Percentiles rank a stretch among this genome's conserved stretches.
phyloP scores from a whole-genome alignment of 2,888 invertebrate genomes.

The Acheta domesticus region DNA sequence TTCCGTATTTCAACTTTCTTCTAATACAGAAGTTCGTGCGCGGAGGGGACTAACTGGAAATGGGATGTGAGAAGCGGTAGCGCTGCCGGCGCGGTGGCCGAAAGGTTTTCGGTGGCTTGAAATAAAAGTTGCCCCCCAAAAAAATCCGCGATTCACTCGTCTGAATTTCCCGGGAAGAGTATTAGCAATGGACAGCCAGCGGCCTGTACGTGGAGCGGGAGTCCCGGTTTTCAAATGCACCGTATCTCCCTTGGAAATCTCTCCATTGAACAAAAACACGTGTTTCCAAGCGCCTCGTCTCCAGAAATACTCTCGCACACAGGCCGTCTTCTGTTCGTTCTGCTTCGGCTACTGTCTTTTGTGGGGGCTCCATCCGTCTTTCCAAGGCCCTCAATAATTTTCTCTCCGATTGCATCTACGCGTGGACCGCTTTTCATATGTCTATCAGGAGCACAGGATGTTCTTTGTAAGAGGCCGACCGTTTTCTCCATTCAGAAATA shows the following conservation, averaged over 20 bases:
- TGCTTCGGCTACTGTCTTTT: background rate
- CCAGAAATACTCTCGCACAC: background rate
- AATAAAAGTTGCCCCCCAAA: no score
- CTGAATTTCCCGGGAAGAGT: no score
- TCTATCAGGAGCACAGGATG: background rate
- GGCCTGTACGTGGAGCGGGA: no score
- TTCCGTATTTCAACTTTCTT: background rate
- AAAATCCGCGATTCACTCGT: no score
- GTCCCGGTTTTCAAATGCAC: background rate
- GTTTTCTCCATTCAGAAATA: background rate
- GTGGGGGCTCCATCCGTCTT: background rate
- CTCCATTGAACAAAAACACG: constrained; percentile 11
- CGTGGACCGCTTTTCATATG: background rate
- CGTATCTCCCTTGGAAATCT: background rate
- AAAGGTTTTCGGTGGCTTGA: no score
- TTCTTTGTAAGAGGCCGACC: background rate
- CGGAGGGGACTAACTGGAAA: background rate
- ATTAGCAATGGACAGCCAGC: no score
- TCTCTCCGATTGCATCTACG: background rate
- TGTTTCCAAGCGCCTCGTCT: background rate
- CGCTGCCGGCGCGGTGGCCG: no score
- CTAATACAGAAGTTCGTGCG: background rate
- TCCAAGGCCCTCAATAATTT: background rate
- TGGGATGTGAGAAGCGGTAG: background rate
- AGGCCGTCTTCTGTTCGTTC: background rate